Evolutionary conservation across 2,797 vertebrate genomes (phyloP).

Genomic region (Peromyscus nudipes): DNA sequence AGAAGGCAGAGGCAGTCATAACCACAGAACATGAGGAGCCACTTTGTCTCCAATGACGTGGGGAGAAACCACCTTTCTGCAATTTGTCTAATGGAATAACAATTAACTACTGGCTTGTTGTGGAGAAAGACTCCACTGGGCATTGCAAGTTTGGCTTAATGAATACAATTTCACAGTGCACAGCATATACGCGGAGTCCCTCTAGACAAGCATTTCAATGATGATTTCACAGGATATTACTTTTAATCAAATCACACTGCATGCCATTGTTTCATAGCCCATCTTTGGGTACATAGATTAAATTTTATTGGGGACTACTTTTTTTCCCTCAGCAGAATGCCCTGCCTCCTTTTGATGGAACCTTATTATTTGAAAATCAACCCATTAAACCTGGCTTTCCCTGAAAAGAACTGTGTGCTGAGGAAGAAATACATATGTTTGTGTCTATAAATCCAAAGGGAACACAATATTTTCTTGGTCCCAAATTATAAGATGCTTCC

Average conservation of each 20-base stretch:
- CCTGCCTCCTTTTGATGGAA: slow-evolving; percentile 53
- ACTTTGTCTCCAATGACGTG: slow-evolving; percentile 70
- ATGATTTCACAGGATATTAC: slow-evolving; percentile 69
- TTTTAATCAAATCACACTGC: slow-evolving; percentile 67
- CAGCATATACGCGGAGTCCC: neutral
- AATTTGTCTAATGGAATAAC: slow-evolving; percentile 75
- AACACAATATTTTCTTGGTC: slow-evolving; percentile 80
- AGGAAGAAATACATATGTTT: slow-evolving; percentile 77
- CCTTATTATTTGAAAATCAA: slow-evolving; percentile 69
- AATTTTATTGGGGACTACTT: slow-evolving; percentile 51
- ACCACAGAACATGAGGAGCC: slow-evolving; percentile 65
- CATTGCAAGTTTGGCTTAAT: slow-evolving; percentile 62
- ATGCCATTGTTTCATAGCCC: slow-evolving; percentile 60
- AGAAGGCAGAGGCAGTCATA: slow-evolving; percentile 63
- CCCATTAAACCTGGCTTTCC: slow-evolving; percentile 72
- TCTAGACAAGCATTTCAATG: slow-evolving; percentile 61
- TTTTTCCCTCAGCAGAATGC: slow-evolving; percentile 46
- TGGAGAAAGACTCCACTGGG: slow-evolving; percentile 49
- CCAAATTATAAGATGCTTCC: slow-evolving; percentile 79
- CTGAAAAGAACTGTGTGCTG: slow-evolving; percentile 58
- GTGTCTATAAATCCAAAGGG: slow-evolving; percentile 76
- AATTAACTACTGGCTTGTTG: slow-evolving; percentile 68
- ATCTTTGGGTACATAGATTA: slow-evolving; percentile 68
- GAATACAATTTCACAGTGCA: slow-evolving; percentile 53
- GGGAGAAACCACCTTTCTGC: slow-evolving; percentile 70